Evolutionary conservation across 2,113 vertebrate genomes (phyloP), one percentile per base, ranked within the genome.

Genomic region (Pseudopodoces humilis): DNA sequence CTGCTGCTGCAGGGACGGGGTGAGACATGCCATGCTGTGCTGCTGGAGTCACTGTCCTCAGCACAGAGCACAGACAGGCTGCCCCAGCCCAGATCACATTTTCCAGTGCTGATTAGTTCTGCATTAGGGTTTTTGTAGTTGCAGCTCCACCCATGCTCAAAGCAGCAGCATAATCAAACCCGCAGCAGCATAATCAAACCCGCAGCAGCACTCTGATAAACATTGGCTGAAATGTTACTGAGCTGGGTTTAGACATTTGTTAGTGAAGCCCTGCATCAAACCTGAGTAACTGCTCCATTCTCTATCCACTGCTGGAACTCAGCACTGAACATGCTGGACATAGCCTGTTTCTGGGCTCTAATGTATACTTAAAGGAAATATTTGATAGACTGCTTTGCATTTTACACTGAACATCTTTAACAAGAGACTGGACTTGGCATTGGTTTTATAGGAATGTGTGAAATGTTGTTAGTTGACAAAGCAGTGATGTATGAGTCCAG

Each of bases 21-120:
- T 62, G 41, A 39, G 53, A n/a, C 0, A 1, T 59, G 79, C 47
- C 4, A 0, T 35, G 59, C 30, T 0, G 0, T 84, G 68, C 43
- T 10, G 5, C 28, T 7, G 4, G 78, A 24, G 75, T 13, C n/a
- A 33, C 75, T 46, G 37, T 65, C 59, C 63, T 72, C 3, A 4
- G 76, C 4, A 2, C 0, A 0, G 43, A 27, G 74, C 84, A 41
- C 55, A 62, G 37, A 17, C 23, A 30, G 78, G 53, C 74, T 76
- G 53, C 43, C 49, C 47, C 24, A 53, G 84, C 49, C 62, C 63
- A 37, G 7, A 27, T 30, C 41, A 37, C 12, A 10, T 71, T 78
- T 95, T 71, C 64, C 75, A 47, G 71, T 50, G 55, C 79, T 74
- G 86, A 28, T 79, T 49, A 52, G 53, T 30, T 90, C 67, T 83